Conservation (phyloP, 1,140 invertebrate species). For the Sitophilus oryzae region DNA sequence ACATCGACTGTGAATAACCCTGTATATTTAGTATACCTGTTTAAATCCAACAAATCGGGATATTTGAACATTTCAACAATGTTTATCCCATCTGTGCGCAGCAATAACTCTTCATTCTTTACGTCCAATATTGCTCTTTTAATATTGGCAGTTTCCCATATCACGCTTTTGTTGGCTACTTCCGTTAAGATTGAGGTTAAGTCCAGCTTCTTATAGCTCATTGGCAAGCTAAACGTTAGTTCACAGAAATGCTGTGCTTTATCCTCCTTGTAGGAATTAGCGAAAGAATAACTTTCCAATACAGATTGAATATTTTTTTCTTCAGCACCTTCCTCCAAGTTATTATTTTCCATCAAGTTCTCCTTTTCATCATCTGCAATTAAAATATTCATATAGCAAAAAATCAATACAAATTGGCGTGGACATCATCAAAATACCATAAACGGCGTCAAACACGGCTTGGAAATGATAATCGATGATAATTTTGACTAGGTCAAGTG, state of each 20-base stretch:
- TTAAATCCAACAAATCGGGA: conserved; percentile 20
- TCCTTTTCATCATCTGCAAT: conserved; percentile 45
- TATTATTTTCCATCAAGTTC: conserved; percentile 49
- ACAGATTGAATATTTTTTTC: conserved; percentile 57
- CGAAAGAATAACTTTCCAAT: conserved; percentile 44
- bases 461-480: no score
- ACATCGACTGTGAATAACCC: conserved; percentile 63
- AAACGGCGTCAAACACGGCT: no score
- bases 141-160: conserved; percentile 77
- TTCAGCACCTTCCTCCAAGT: conserved; percentile 61
- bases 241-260: conserved; percentile 66
- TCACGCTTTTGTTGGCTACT: conserved; percentile 65
- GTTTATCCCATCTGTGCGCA: conserved; percentile 95
- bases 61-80: conserved; percentile 50
- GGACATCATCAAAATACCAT: no score
- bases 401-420: no score
- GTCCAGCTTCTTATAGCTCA: conserved; percentile 64
- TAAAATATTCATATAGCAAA: not conserved
- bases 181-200: conserved; percentile 71
- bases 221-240: conserved; percentile 58
- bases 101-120: conserved; percentile 51
- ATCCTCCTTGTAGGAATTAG: conserved; percentile 72
- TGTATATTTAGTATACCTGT: not conserved
- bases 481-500: no score
- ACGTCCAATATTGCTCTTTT: conserved; percentile 73